phyloP scores from a whole-genome alignment of 2,888 invertebrate genomes.

The Seladonia tumulorum region DNA sequence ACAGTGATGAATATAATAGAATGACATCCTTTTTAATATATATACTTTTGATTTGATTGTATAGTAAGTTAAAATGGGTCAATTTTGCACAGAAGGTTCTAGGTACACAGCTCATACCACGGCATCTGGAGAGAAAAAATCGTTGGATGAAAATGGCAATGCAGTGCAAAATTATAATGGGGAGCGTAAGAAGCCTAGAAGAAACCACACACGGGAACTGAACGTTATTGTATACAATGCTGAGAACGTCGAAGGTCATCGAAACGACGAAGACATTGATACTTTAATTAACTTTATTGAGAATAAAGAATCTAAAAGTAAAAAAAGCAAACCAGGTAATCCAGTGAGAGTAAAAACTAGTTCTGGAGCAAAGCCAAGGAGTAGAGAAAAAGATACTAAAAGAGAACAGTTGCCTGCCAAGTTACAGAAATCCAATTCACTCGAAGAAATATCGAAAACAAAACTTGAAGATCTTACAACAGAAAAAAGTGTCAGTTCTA shows the following conservation, averaged over 20 bases:
- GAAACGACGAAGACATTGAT: slow-evolving; percentile 90
- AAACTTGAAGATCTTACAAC: slow-evolving; percentile 90
- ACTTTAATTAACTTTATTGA: slow-evolving; percentile 92
- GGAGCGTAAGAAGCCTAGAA: slow-evolving; percentile 79
- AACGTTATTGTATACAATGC: slow-evolving; percentile 84
- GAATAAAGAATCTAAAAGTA: slow-evolving; percentile 84
- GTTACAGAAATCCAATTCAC: slow-evolving; percentile 90
- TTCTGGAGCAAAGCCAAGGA: slow-evolving; percentile 80
- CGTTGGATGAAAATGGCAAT: slow-evolving; percentile 93
- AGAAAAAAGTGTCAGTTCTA: slow-evolving; percentile 81
- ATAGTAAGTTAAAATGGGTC: slow-evolving; percentile 50
- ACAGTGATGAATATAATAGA: not conserved
- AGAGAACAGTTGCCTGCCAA: slow-evolving; percentile 83
- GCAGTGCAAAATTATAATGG: slow-evolving; percentile 86
- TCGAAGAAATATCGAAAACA: slow-evolving; percentile 92
- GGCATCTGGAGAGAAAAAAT: slow-evolving; percentile 85
- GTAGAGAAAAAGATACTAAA: slow-evolving; percentile 84
- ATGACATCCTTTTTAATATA: not conserved
- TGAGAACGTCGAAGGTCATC: slow-evolving; percentile 90
- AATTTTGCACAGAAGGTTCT: slow-evolving; percentile 67
- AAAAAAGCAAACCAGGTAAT: slow-evolving; percentile 80
- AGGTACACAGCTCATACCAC: slow-evolving; percentile 75
- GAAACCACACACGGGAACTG: slow-evolving; percentile 81
- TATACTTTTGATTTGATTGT: slow-evolving; percentile 19
- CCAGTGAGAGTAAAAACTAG: slow-evolving; percentile 81